Conservation (phyloP, 2,113 vertebrate genomes). For the Athene cunicularia region DNA sequence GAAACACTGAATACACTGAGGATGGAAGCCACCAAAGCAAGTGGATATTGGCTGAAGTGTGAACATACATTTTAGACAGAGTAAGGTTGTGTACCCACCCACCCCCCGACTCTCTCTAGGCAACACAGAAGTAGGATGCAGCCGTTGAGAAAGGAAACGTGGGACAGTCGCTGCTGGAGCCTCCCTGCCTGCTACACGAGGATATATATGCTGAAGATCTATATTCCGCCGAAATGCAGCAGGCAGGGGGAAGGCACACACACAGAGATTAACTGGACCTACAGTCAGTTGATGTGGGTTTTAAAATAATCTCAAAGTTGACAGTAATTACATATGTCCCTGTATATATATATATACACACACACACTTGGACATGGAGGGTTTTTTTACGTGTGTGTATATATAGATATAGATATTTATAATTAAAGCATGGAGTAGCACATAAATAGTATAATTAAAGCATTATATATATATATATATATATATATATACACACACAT, state of each 20-base stretch:
- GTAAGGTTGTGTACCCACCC: not conserved
- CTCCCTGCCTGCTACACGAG: not conserved
- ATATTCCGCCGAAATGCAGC: not conserved
- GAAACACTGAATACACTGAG: not conserved
- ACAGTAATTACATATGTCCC: not conserved
- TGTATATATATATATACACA: too few relatives aligned
- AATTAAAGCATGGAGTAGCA: not conserved
- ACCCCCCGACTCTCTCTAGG: not conserved
- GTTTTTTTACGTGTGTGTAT: rapidly evolving
- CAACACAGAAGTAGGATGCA: not conserved
- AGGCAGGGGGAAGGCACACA: too few relatives aligned
- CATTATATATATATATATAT: too few relatives aligned
- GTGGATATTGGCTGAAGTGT: not conserved
- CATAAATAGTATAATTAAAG: not conserved
- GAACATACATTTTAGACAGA: not conserved
- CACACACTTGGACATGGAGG: too few relatives aligned
- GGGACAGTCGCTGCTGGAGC: not conserved
- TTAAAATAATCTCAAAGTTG: not conserved
- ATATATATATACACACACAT: not conserved
- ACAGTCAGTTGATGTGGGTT: not conserved
- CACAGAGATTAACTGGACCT: not conserved
- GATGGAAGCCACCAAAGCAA: not conserved
- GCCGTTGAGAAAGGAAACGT: rapidly evolving
- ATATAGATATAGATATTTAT: not conserved
- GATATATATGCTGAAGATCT: not conserved